Base-by-base conservation (phyloP, 2,113 vertebrate genomes). In the Electrona antarctica region DNA sequence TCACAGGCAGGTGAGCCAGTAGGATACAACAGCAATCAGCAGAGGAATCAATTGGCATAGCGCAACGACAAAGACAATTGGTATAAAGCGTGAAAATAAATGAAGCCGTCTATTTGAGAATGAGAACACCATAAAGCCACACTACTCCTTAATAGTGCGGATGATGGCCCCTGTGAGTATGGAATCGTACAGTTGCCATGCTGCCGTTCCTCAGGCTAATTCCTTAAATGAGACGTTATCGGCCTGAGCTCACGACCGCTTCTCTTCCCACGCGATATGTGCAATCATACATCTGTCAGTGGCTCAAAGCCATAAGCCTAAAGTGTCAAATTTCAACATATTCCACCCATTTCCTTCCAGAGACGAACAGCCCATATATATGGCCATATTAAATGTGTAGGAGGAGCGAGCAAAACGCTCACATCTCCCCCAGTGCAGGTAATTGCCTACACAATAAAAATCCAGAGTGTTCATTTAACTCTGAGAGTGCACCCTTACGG, bases 201-300 rank as follows among this genome's bases (percentile, higher is more conserved):
- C 49, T 6, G 66, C 76, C 76, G 76, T 81, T 82, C 78, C 77
- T 81, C 77, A 41, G 33, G 33, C 33, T 89, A 76, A 87, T 79
- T 87, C 74, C 81, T 78, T 84, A 87, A 91, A 90, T 89, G 85
- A 90, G 85, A 90, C 82, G 83, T 66, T 78, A 86, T 85, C 76
- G 21, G 69, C 77, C 73, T 68, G 52, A 71, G 71, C 62, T 72
- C 7, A 57, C 71, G 78, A 86, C 86, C 78, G 33, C 88, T 82
- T 88, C 73, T 80, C 75, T 82, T 71, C 65, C 70, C 73, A 72
- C 52, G 67, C 82, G 77, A 75, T 83, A 64, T 75, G 69, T 65
- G 7, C 65, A 78, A 71, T 82, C 70, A 82, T 79, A 60, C 62
- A 64, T 33, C 78, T 77, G 69, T 68, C 33, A 59, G 21, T 67